Evolutionary conservation across 2,113 vertebrate species (phyloP).

Genomic region (Micronycteris hirsuta): DNA sequence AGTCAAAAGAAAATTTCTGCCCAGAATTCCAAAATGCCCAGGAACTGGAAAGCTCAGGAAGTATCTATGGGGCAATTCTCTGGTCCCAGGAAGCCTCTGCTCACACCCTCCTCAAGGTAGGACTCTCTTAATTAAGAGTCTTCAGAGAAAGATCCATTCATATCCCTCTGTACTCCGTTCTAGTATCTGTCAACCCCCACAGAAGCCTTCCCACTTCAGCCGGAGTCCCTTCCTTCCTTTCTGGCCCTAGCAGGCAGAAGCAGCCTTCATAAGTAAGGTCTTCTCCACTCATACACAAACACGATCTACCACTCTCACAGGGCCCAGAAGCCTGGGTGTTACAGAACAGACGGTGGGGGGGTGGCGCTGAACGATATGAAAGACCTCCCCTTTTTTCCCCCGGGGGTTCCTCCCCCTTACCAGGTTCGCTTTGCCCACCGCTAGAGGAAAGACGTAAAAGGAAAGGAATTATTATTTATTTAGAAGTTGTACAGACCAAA

Average conservation of each 20-base stretch:
- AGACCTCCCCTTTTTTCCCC: too few relatives aligned
- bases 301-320: background rate
- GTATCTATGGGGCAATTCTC: too few relatives aligned
- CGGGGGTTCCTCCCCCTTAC: too few relatives aligned
- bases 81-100: background rate
- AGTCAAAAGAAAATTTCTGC: background rate
- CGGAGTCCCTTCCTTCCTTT: background rate
- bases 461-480: too few relatives aligned
- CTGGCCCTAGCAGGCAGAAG: background rate
- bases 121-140: background rate
- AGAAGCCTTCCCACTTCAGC: background rate
- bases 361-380: too few relatives aligned
- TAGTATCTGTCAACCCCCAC: background rate
- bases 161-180: background rate
- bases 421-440: too few relatives aligned
- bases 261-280: background rate
- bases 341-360: too few relatives aligned
- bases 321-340: background rate
- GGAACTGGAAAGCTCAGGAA: background rate
- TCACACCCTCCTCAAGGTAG: accelerated
- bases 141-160: background rate
- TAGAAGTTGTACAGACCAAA: too few relatives aligned
- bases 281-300: background rate
- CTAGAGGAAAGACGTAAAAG: too few relatives aligned
- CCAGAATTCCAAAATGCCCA: background rate